Conservation (phyloP, 2,797 vertebrate genomes). For the Zonotrichia albicollis region DNA sequence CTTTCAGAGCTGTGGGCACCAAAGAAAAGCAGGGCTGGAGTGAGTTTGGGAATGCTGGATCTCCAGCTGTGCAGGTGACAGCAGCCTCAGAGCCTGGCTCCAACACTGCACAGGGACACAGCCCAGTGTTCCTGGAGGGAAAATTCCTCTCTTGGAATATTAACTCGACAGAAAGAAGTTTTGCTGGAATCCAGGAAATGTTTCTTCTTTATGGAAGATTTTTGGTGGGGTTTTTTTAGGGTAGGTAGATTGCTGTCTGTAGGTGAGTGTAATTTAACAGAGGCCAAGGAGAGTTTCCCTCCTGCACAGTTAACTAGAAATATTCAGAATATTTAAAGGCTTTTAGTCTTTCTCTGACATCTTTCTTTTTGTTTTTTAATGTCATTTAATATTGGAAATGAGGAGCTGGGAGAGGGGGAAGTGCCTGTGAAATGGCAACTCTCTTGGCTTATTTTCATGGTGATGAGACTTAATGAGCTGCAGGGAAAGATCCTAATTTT, state of each 20-base stretch:
- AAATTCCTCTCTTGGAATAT: neutral
- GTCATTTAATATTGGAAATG: neutral
- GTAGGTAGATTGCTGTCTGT: neutral
- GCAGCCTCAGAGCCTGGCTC: neutral
- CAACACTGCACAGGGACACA: neutral
- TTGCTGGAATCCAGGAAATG: neutral
- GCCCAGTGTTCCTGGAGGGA: neutral
- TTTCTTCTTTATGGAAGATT: neutral
- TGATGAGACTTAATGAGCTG: conserved; percentile 18
- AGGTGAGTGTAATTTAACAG: neutral
- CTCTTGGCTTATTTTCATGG: neutral
- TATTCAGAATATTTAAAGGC: neutral
- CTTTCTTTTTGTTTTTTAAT: neutral
- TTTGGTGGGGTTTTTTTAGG: neutral
- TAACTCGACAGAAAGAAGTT: neutral
- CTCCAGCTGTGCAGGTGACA: neutral
- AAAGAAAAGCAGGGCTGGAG: neutral
- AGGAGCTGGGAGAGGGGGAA: neutral
- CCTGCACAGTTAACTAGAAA: neutral
- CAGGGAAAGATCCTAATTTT: conserved; percentile 7
- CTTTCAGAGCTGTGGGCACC: neutral
- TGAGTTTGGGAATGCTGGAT: neutral
- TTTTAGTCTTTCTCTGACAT: neutral
- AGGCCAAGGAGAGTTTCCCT: neutral
- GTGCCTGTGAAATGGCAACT: neutral